Evolutionary conservation across 2,888 invertebrate species (phyloP), one percentile per base, ranked within the genome.

Genomic region (Rhyacophila evoluta): DNA sequence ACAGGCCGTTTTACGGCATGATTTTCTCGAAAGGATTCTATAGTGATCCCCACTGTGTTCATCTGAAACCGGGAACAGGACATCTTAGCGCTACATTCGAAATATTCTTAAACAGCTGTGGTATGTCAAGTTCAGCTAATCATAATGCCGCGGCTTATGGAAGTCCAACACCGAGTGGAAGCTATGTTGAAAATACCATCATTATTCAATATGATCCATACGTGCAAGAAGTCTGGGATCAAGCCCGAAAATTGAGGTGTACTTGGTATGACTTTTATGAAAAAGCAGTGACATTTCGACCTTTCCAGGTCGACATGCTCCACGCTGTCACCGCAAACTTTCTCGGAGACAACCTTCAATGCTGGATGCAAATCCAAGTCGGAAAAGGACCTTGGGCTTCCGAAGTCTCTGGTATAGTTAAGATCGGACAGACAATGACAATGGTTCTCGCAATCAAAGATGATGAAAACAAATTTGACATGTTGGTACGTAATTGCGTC

Each of bases 341-440:
- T 92, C 92, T 97, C 84, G 97, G 97, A 29, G 97, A 97, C 88
- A 97, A 97, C 89, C 89, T 97, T 84, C 97, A 97, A 86, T 97
- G 97, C 88, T 97, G 97, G 97, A 97, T 97, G 97, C 97, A 97
- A 88, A 97, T 97, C 84, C 97, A 97, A 88, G 97, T 97, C 69
- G 97, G 97, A 77, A 97, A 97, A 86, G 97, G 97, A 83, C 97
- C 97, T 0, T 97, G 97, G 97, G 97, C 97, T n/a, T 96, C 96
- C 11, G 97, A 97, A 88, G 97, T 97, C 36, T 97, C 97, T 0
- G 97, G 97, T 75, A 97, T 97, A 84, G 97, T 97, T 8, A 97
- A 97, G 89, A 97, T 97, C 83, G 97, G 97, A 27, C 97, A 97
- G 86, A 97, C 97, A 0, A 97, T 97, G 97, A 97, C 97, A 10